A percentile compares a stretch with the other conserved stretches of the same genome.
Conservation (phyloP, 2,888 invertebrate genomes). For the Andrena praecox region DNA sequence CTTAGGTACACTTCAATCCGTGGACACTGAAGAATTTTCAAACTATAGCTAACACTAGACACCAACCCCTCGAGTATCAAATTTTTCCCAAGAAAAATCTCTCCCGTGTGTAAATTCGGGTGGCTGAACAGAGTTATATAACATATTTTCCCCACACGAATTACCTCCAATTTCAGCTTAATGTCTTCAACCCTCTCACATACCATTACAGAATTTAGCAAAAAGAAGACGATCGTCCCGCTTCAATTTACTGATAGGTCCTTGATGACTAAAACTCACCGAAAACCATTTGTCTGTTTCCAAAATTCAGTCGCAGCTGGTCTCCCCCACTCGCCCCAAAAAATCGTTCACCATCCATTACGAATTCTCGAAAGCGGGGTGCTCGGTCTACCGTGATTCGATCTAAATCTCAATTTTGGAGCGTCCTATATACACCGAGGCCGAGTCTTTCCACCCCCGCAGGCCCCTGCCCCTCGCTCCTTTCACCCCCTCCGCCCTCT, state of each 20-base stretch:
- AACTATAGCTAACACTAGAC: too few relatives aligned
- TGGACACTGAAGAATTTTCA: neutral
- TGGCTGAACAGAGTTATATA: too few relatives aligned
- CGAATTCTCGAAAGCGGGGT: constrained; percentile 43
- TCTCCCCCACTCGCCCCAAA: constrained; percentile 17
- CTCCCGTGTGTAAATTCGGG: too few relatives aligned
- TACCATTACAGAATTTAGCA: too few relatives aligned
- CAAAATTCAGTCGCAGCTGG: constrained; percentile 14
- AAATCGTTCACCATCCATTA: constrained; percentile 73
- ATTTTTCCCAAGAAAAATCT: too few relatives aligned
- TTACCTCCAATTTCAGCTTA: too few relatives aligned
- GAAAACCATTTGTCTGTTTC: neutral
- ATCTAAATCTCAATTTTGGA: constrained; percentile 83
- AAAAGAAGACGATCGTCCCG: too few relatives aligned
- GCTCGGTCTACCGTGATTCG: constrained; percentile 79
- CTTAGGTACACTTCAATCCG: neutral
- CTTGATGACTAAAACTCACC: too few relatives aligned
- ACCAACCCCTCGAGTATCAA: too few relatives aligned
- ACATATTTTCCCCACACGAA: too few relatives aligned
- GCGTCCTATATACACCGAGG: constrained; percentile 67
- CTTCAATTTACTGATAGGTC: too few relatives aligned
- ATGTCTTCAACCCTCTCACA: too few relatives aligned
- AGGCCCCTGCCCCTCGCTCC: constrained; percentile 46
- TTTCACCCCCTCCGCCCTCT: constrained; percentile 38
- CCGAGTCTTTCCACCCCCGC: constrained; percentile 52